These are phyloP conservation scores for Thripadectes ignobilis DNA, from an alignment of 2,797 vertebrate species.

Conservation along the genomic window DNA sequence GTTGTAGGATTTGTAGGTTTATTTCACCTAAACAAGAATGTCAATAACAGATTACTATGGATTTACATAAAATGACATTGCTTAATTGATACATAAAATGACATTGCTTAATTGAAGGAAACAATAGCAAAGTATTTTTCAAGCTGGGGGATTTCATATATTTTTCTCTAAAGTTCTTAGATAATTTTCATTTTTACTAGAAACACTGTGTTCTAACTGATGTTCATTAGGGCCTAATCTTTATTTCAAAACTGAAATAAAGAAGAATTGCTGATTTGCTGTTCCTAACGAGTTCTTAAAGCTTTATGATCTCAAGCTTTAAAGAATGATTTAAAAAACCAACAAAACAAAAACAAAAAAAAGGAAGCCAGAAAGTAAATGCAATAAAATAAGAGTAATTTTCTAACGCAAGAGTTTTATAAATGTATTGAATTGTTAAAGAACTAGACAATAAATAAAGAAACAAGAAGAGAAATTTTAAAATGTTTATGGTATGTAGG, in stretches of 20 bases:
- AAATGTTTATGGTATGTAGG: background rate
- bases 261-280: background rate
- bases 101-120: background rate
- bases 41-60: background rate
- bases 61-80: background rate
- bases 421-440: background rate
- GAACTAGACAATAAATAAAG: background rate
- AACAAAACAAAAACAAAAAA: background rate
- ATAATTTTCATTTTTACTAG: background rate
- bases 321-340: background rate
- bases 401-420: background rate
- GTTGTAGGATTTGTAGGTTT: constrained; percentile 48
- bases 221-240: background rate
- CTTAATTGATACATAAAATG: constrained; percentile 12
- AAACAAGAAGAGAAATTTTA: background rate
- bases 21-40: background rate
- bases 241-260: background rate
- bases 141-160: background rate
- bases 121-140: background rate
- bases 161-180: background rate
- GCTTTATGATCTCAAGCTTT: background rate
- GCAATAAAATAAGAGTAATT: background rate
- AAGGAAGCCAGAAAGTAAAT: background rate
- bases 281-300: background rate
- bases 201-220: background rate